Conservation (phyloP, 1,140 invertebrate genomes). For the Philotrypesis tridentata region DNA sequence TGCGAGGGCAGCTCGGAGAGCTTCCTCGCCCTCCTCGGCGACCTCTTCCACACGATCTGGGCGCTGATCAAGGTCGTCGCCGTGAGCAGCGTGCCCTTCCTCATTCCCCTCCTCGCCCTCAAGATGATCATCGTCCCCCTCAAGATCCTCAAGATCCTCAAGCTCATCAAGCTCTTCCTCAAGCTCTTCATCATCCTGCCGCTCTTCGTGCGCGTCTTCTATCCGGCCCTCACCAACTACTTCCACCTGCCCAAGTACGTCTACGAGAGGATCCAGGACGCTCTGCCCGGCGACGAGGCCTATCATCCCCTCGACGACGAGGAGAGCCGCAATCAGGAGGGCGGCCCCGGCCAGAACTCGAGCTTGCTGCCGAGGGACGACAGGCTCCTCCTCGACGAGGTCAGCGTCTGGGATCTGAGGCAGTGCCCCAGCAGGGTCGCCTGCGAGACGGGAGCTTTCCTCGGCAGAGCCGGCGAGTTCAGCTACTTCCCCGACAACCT, state of each 20-base stretch:
- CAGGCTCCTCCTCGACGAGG: background rate
- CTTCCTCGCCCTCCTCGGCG: background rate
- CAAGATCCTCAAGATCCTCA: conserved; percentile 61
- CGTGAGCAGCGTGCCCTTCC: conserved; percentile 49
- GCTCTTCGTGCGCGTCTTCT: conserved; percentile 54
- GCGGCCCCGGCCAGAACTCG: conserved; percentile 29
- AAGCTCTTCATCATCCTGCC: conserved; percentile 60
- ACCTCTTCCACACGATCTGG: conserved; percentile 53
- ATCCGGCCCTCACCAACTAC: conserved; percentile 51
- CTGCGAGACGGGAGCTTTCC: conserved; percentile 58
- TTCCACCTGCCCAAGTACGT: conserved; percentile 30
- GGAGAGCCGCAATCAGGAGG: conserved; percentile 43
- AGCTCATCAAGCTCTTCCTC: conserved; percentile 55
- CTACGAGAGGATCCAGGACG: conserved; percentile 40
- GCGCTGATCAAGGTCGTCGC: conserved; percentile 51
- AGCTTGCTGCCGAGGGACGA: conserved; percentile 11
- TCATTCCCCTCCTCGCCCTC: conserved; percentile 56
- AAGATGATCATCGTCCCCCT: conserved; percentile 56
- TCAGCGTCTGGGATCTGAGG: conserved; percentile 15
- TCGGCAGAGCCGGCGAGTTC: background rate
- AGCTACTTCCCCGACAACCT: conserved; percentile 23
- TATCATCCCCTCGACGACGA: conserved; percentile 47
- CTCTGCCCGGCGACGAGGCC: conserved; percentile 7
- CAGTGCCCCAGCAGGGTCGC: conserved; percentile 56
- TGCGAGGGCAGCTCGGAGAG: background rate